Base-by-base conservation (phyloP, 2,797 vertebrate species). In the Sebastes dallii region DNA sequence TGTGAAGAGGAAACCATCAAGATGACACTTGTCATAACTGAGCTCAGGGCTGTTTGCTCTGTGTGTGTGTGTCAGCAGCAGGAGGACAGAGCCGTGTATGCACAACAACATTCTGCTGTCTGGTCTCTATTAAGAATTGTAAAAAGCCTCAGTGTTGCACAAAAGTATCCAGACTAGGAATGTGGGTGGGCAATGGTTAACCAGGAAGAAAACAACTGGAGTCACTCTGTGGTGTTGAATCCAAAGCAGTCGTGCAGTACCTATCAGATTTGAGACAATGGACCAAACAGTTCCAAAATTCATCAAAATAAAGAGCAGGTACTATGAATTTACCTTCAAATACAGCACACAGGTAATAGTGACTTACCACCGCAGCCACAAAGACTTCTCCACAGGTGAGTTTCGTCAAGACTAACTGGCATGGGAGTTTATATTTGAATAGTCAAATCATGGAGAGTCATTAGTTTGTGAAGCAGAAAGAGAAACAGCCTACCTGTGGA, bases 401-500 rank as follows among this genome's bases (percentile, higher is more conserved):
- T 70, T 50, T 16, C 14, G 16, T 36, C 42, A 58, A 46, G 30
- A 34, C 11, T 10, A 2, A 68, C 27, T 5, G 69, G 29, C 30
- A 54, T 2, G 1, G 5, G 2, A 25, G 9, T 25, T 75, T 13
- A 14, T 0, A 64, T 86, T 72, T 78, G 60, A 74, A 66, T 68
- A 78, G 32, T 62, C 24, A 81, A 82, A 67, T 72, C 6, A 69
- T 24, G 10, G 32, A 36, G 30, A 77, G 36, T 62, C 27, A 27
- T 29, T 61, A 20, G 27, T 54, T 52, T 42, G 27, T 22, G 30
- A 66, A 64, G 20, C 8, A 54, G 61, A 73, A 16, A 42, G 22
- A 66, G 14, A 76, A 5, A n/a, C 5, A 58, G 27, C 93, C 13
- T 94, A 97, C 96, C 96, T 95, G 92, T 80, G 59, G 78, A 93